These are phyloP conservation scores for Epistrophe eligans DNA, from an alignment of 2,888 invertebrate species.

Conservation along the genomic window DNA sequence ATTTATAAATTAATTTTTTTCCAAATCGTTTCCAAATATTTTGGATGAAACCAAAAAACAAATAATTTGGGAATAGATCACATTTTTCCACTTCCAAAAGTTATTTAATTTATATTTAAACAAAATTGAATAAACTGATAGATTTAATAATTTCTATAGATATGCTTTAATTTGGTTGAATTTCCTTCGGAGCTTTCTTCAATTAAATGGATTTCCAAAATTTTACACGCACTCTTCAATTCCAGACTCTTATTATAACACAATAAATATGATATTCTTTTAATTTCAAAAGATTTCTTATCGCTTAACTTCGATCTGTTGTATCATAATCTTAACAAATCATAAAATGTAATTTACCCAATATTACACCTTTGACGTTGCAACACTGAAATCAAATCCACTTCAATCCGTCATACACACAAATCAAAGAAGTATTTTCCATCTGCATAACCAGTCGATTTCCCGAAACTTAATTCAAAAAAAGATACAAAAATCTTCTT, in stretches of 20 bases:
- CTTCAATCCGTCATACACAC: conserved; percentile 46
- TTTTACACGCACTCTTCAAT: neutral
- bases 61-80: too few species aligned
- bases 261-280: neutral
- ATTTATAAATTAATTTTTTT: too few species aligned
- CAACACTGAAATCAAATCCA: conserved; percentile 32
- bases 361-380: conserved; percentile 14
- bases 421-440: conserved; percentile 38
- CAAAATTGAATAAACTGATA: too few species aligned
- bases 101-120: too few species aligned
- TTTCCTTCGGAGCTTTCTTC: neutral
- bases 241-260: neutral
- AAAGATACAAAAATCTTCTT: conserved; percentile 6
- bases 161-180: too few species aligned
- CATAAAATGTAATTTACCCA: conserved; percentile 11
- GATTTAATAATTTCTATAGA: too few species aligned
- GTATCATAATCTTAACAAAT: neutral
- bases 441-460: conserved; percentile 44
- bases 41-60: too few species aligned
- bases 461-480: conserved; percentile 57
- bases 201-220: neutral
- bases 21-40: too few species aligned
- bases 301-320: neutral
- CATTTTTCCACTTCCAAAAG: too few species aligned
- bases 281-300: conserved; percentile 13